phyloP scores from a whole-genome alignment of 2,113 vertebrate species.

The Oncorhynchus tshawytscha region DNA sequence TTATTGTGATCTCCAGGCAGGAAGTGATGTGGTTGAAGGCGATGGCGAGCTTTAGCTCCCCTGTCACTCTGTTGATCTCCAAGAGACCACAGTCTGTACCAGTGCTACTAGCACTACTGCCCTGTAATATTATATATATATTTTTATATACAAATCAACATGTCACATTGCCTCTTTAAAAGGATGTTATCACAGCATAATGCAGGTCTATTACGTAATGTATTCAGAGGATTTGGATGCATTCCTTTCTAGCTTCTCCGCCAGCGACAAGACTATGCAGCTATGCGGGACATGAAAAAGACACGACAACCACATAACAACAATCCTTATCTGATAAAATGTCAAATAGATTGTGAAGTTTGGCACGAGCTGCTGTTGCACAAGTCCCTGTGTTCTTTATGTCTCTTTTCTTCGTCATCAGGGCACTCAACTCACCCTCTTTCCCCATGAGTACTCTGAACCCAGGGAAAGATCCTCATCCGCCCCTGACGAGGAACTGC shows the following conservation, averaged over 20 bases:
- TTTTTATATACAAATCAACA: background rate
- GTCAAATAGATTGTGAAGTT: background rate
- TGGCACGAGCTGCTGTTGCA: too few relatives aligned
- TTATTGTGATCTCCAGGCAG: slow-evolving; percentile 81
- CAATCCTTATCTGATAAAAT: background rate
- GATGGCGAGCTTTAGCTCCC: slow-evolving; percentile 85
- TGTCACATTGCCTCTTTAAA: background rate
- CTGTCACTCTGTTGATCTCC: slow-evolving; percentile 65
- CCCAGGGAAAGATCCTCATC: slow-evolving; percentile 60
- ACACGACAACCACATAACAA: background rate
- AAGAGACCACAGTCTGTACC: slow-evolving; percentile 74
- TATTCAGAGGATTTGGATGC: background rate
- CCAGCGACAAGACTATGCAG: background rate
- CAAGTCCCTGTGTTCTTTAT: background rate
- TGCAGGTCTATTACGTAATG: too few relatives aligned
- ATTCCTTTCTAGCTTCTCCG: background rate
- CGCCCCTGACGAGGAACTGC: slow-evolving; percentile 47
- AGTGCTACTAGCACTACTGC: slow-evolving; percentile 79
- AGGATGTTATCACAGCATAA: too few relatives aligned
- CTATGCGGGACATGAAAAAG: too few relatives aligned
- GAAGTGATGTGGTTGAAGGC: slow-evolving; percentile 70
- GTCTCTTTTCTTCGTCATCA: background rate
- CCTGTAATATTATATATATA: slow-evolving; percentile 34
- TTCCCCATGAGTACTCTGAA: slow-evolving; percentile 50
- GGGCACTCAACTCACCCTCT: slow-evolving; percentile 52